phyloP scores from a whole-genome alignment of 2,888 invertebrate genomes.

The Tineola bisselliella region DNA sequence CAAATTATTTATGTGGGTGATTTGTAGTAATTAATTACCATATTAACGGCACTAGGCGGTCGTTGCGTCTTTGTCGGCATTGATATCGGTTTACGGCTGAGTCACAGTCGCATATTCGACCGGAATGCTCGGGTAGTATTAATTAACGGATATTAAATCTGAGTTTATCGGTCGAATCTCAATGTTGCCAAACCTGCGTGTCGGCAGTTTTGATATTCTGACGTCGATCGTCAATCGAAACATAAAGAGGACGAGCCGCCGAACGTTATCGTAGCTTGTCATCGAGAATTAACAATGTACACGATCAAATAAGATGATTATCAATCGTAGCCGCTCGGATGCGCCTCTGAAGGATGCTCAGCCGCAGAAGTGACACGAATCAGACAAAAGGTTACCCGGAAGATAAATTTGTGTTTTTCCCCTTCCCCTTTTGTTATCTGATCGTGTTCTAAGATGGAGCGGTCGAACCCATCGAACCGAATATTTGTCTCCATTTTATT shows the following conservation, averaged over 20 bases:
- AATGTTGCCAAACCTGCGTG: conserved; percentile 60
- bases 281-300: conserved; percentile 60
- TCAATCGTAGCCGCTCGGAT: conserved; percentile 26
- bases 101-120: conserved; percentile 55
- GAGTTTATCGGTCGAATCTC: conserved; percentile 63
- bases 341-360: conserved; percentile 24
- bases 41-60: conserved; percentile 59
- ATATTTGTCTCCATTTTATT: conserved; percentile 38
- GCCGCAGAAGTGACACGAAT: conserved; percentile 24
- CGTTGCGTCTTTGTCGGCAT: conserved; percentile 55
- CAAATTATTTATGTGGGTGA: conserved; percentile 50
- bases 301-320: conserved; percentile 55
- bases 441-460: neutral
- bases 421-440: neutral
- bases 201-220: conserved; percentile 49
- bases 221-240: conserved; percentile 33
- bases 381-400: conserved; percentile 21
- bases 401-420: conserved; percentile 17
- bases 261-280: conserved; percentile 55
- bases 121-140: conserved; percentile 61
- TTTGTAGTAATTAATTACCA: conserved; percentile 65
- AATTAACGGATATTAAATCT: conserved; percentile 67
- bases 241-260: conserved; percentile 36
- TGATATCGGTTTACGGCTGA: conserved; percentile 53
- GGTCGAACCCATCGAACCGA: neutral